These are phyloP conservation scores for Scophthalmus maximus DNA, from an alignment of 2,113 vertebrate species.

Conservation along the genomic window DNA sequence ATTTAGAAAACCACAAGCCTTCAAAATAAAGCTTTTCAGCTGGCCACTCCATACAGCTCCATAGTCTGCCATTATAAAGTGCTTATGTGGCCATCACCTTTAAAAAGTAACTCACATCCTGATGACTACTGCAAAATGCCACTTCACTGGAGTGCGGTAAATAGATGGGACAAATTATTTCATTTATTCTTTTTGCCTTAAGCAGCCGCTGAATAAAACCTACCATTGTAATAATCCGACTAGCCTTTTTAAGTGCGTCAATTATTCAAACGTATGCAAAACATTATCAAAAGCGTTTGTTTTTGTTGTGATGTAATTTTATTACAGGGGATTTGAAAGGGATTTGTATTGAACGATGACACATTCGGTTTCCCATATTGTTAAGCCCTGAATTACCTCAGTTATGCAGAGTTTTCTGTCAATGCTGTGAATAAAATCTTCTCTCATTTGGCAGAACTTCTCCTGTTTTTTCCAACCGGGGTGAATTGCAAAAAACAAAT, in stretches of 20 bases:
- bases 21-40: conserved; percentile 61
- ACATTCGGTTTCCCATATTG: conserved; percentile 2
- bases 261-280: conserved; percentile 15
- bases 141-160: conserved; percentile 52
- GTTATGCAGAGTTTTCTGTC: not conserved
- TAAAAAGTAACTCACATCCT: conserved; percentile 52
- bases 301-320: not conserved
- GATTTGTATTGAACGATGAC: conserved; percentile 20
- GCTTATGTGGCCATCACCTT: conserved; percentile 55
- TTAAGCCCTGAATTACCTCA: conserved; percentile 6
- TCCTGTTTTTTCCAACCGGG: not conserved
- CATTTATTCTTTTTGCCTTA: conserved; percentile 26
- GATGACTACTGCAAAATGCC: conserved; percentile 64
- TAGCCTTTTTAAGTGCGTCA: conserved; percentile 14
- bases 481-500: conserved; percentile 43
- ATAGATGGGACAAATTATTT: conserved; percentile 11
- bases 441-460: too few species aligned
- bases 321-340: conserved; percentile 8
- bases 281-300: not conserved
- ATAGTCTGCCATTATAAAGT: conserved; percentile 35
- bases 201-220: conserved; percentile 11
- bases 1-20: conserved; percentile 20
- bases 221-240: not conserved
- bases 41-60: conserved; percentile 35
- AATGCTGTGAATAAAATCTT: not conserved